Evolutionary conservation across 2,797 vertebrate genomes (phyloP).

Genomic region (Toxotes lorentzi): DNA sequence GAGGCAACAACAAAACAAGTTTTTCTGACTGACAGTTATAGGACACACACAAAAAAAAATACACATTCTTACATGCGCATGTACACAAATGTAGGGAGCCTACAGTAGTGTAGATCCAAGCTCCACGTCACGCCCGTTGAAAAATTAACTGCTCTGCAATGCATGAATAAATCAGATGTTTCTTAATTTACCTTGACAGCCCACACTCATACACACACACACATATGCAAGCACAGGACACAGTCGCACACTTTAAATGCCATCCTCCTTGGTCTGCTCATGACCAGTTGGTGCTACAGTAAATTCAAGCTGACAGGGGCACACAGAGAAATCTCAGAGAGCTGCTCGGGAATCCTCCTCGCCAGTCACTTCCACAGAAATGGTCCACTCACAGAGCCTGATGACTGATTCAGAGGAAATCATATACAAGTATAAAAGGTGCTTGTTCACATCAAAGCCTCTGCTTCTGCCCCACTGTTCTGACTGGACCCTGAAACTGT

Average conservation of each 20-base stretch:
- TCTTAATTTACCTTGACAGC: slow-evolving; percentile 66
- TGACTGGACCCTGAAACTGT: not conserved
- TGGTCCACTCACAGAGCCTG: slow-evolving; percentile 1
- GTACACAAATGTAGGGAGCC: slow-evolving; percentile 6
- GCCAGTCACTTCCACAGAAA: slow-evolving; percentile 19
- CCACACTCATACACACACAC: slow-evolving; percentile 6
- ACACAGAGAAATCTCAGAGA: slow-evolving; percentile 61
- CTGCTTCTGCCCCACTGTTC: not conserved
- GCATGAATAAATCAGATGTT: slow-evolving; percentile 76
- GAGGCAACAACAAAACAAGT: slow-evolving; percentile 39
- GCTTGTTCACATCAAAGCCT: not conserved
- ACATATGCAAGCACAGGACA: not conserved
- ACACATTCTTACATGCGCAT: slow-evolving; percentile 1
- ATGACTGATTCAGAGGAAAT: slow-evolving; percentile 1
- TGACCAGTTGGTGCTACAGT: not conserved
- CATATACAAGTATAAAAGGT: not conserved
- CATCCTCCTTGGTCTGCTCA: slow-evolving; percentile 19
- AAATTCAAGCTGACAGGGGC: slow-evolving; percentile 59
- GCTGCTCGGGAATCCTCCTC: slow-evolving; percentile 30
- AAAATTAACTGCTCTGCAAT: slow-evolving; percentile 65
- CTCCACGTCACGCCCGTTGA: slow-evolving; percentile 29
- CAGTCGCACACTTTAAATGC: slow-evolving; percentile 24
- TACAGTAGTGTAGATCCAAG: not conserved
- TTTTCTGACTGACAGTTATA: slow-evolving; percentile 62
- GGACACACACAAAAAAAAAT: slow-evolving; percentile 24